phyloP scores from a whole-genome alignment of 2,888 invertebrate species.

The Drosophila mulleri region DNA sequence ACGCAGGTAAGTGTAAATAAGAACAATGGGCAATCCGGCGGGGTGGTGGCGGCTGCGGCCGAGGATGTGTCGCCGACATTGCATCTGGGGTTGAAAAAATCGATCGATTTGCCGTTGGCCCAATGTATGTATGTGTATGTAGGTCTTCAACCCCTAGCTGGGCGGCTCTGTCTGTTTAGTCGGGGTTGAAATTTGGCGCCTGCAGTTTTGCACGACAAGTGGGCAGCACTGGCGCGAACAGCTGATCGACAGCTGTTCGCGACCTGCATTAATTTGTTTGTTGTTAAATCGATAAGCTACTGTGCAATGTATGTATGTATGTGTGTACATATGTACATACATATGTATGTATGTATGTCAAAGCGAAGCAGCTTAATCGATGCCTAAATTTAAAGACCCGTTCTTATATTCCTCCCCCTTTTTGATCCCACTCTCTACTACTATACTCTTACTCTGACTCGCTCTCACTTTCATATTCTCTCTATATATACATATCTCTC shows the following conservation, averaged over 20 bases:
- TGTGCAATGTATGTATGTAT: background rate
- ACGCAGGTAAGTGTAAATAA: conserved; percentile 78
- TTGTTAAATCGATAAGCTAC: conserved; percentile 49
- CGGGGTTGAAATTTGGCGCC: conserved; percentile 65
- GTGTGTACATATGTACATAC: background rate
- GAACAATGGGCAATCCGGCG: conserved; percentile 29
- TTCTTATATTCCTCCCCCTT: background rate
- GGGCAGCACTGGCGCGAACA: conserved; percentile 42
- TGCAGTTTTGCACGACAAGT: conserved; percentile 38
- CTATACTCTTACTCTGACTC: background rate
- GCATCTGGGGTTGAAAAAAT: conserved; percentile 73
- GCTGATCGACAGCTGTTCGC: conserved; percentile 29
- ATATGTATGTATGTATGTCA: background rate
- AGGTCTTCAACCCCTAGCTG: conserved; percentile 70
- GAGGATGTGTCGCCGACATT: conserved; percentile 23
- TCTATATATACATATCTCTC: no score
- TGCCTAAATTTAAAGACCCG: conserved; percentile 1
- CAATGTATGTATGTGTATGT: conserved; percentile 47
- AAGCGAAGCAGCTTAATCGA: conserved; percentile 14
- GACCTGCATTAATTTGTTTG: conserved; percentile 74
- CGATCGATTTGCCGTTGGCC: conserved; percentile 61
- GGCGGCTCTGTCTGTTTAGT: background rate
- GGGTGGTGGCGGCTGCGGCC: conserved; percentile 26
- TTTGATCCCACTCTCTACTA: background rate
- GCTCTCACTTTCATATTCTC: background rate